phyloP scores from a whole-genome alignment of 2,888 invertebrate genomes.

The Cryptocheilus praepositus region DNA sequence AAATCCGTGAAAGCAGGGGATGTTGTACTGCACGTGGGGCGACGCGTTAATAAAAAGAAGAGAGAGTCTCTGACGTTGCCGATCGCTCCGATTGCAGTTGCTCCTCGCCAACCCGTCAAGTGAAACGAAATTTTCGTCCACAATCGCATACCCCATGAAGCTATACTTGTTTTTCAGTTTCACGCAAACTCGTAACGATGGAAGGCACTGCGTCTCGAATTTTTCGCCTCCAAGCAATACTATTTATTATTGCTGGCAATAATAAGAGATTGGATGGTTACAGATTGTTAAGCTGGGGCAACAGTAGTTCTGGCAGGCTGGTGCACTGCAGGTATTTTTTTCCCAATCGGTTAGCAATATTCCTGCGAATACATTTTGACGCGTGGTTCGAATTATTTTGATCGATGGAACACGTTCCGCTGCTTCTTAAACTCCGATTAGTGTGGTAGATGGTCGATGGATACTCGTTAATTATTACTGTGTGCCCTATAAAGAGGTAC shows the following conservation, averaged over 20 bases:
- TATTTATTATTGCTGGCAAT: conserved; percentile 47
- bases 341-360: not conserved
- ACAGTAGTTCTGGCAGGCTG: not conserved
- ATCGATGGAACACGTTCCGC: not conserved
- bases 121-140: conserved; percentile 34
- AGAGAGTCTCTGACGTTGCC: conserved; percentile 59
- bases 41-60: conserved; percentile 71
- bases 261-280: conserved; percentile 17
- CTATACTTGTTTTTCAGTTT: not conserved
- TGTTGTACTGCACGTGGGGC: conserved; percentile 84
- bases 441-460: too few relatives aligned
- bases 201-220: not conserved
- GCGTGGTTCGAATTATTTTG: too few relatives aligned
- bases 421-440: not conserved
- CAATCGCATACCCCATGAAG: not conserved
- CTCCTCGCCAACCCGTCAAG: conserved; percentile 46
- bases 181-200: too few relatives aligned
- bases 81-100: conserved; percentile 42
- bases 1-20: conserved; percentile 87
- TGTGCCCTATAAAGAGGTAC: too few relatives aligned
- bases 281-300: not conserved
- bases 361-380: too few relatives aligned
- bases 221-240: conserved; percentile 25
- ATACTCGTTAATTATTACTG: too few relatives aligned
- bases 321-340: conserved; percentile 2